phyloP scores from a whole-genome alignment of 1,140 invertebrate species.

The Gryllus bimaculatus region DNA sequence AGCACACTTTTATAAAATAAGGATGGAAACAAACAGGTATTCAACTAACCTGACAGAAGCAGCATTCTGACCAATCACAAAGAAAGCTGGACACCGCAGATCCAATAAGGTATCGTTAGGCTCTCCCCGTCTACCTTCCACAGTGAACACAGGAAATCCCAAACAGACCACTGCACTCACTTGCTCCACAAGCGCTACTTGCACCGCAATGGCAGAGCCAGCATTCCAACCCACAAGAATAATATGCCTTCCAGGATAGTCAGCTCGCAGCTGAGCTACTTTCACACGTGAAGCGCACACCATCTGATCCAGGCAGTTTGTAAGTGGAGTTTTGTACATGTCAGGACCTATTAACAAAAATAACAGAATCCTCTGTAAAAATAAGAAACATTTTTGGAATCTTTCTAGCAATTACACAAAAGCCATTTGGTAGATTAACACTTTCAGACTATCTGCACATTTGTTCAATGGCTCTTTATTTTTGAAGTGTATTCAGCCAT shows the following conservation, averaged over 20 bases:
- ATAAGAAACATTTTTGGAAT: neutral
- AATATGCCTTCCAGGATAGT: constrained; percentile 59
- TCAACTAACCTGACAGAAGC: constrained; percentile 30
- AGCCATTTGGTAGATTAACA: no score
- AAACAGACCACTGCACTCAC: constrained; percentile 69
- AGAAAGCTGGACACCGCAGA: constrained; percentile 62
- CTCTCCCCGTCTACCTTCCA: constrained; percentile 64
- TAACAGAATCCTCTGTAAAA: neutral
- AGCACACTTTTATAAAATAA: neutral
- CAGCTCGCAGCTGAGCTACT: constrained; percentile 56
- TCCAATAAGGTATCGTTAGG: constrained; percentile 70
- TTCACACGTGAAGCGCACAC: constrained; percentile 56
- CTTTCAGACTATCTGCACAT: no score
- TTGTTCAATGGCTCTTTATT: no score
- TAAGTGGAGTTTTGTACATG: constrained; percentile 41
- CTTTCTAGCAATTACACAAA: no score
- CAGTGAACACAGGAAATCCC: constrained; percentile 67
- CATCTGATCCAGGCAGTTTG: constrained; percentile 55
- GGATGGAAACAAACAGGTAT: neutral
- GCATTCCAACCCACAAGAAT: constrained; percentile 68
- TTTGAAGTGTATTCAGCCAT: no score
- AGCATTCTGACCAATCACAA: constrained; percentile 71
- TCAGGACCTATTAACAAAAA: constrained; percentile 29
- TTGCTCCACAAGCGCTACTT: constrained; percentile 49
- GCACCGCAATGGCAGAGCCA: constrained; percentile 56